These are phyloP conservation scores for Cepphus grylle DNA, from an alignment of 2,113 vertebrate species.

Conservation along the genomic window DNA sequence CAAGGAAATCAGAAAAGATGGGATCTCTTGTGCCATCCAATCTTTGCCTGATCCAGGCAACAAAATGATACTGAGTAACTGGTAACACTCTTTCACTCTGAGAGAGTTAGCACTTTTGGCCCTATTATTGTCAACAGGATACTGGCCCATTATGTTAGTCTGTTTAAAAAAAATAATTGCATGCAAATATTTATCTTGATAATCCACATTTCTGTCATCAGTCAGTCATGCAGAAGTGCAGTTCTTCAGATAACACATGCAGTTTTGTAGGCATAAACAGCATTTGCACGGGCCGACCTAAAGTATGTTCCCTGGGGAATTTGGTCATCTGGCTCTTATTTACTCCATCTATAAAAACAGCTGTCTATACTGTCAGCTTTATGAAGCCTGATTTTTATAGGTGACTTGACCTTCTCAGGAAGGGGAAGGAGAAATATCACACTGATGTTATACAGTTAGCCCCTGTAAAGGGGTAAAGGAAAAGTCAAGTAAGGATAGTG, in stretches of 20 bases:
- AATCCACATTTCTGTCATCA: background rate
- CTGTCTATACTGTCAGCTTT: background rate
- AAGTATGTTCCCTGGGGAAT: background rate
- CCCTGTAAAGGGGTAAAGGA: background rate
- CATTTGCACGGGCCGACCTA: background rate
- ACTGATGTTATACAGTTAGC: background rate
- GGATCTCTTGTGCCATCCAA: background rate
- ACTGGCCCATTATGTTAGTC: background rate
- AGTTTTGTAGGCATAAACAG: background rate
- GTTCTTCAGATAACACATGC: background rate
- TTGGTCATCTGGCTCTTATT: background rate
- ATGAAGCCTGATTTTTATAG: background rate
- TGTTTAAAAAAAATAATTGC: background rate
- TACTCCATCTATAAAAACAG: background rate
- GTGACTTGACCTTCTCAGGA: background rate
- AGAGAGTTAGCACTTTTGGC: background rate
- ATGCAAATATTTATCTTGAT: background rate
- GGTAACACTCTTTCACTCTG: background rate
- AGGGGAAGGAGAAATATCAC: background rate
- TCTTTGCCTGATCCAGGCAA: background rate
- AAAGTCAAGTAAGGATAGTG: background rate
- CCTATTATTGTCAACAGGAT: background rate
- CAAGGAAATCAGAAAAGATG: background rate
- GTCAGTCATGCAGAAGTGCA: background rate
- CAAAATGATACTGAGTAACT: background rate